These are phyloP conservation scores for Ectobius pallidus DNA, from an alignment of 2,888 invertebrate genomes.

Conservation along the genomic window DNA sequence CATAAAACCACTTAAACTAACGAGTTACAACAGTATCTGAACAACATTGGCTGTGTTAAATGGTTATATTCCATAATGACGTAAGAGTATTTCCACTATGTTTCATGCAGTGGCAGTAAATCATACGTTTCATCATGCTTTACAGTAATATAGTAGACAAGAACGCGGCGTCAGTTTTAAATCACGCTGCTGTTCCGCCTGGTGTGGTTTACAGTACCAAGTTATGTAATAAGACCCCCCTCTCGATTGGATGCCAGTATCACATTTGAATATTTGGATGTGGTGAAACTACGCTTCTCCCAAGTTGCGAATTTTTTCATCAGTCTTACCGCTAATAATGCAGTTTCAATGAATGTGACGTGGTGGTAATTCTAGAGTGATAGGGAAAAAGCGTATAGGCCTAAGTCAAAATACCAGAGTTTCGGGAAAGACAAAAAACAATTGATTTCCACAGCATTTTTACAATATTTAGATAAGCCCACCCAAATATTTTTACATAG, in stretches of 20 bases:
- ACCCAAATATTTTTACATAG: too few relatives aligned
- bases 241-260: conserved; percentile 2
- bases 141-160: conserved; percentile 2
- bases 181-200: conserved; percentile 6
- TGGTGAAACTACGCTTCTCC: not conserved
- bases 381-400: too few relatives aligned
- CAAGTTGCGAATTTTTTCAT: too few relatives aligned
- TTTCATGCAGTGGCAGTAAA: conserved; percentile 7
- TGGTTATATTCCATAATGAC: not conserved
- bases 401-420: too few relatives aligned
- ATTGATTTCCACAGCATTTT: too few relatives aligned
- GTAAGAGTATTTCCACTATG: conserved; percentile 3
- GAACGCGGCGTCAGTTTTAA: conserved; percentile 11
- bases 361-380: too few relatives aligned
- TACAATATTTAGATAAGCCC: too few relatives aligned
- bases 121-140: conserved; percentile 8
- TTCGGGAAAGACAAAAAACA: too few relatives aligned
- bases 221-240: conserved; percentile 17
- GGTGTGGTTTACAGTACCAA: not conserved
- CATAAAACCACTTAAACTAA: too few relatives aligned
- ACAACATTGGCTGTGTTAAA: not conserved
- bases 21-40: too few relatives aligned
- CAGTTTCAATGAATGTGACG: too few relatives aligned
- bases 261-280: conserved; percentile 15
- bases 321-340: too few relatives aligned